Evolutionary conservation across 2,888 invertebrate species (phyloP), one percentile per base, ranked within the genome.

Genomic region (Gymnocheta viridis): DNA sequence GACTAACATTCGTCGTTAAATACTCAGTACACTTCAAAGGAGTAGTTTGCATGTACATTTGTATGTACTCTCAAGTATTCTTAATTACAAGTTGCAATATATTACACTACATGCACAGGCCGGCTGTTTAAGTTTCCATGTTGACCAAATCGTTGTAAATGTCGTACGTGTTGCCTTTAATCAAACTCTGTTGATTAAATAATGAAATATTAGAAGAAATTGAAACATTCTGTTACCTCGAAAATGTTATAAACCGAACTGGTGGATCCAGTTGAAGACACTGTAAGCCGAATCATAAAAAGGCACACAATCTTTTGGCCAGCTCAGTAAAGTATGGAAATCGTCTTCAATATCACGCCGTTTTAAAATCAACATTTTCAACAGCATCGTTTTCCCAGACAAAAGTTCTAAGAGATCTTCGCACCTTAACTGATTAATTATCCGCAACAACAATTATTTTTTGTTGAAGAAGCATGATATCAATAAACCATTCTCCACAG

Each of bases 391-490:
- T 86, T 85, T 90, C 89, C 88, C 89, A 89, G 89, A 88, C 87
- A 89, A 89, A 89, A 91, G 92, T 92, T 92, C n/a, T n/a, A n/a
- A n/a, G 89, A 88, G 90, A 88, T 92, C 92, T 86, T 89, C 92
- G 77, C 92, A 92, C 88, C 90, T 92, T 76, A 92, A 92, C 86
- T 92, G 92, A 92, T 89, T 92, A 89, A 92, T 92, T 86, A 90
- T 92, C 87, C 91, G 92, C 87, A 92, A 92, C 89, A 91, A 92
- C 88, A 91, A 92, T 88, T 87, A 92, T 41, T 91, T 89, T 87
- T 88, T 92, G 87, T 88, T 92, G 86, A 92, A 92, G 88, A 92
- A 91, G 88, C 89, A 91, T 54, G 91, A 92, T 89, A 88, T 92
- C 56, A 91, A 90, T 86, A 92, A 91, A 87, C 92, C 92, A 76